These are phyloP conservation scores for Smittia aterrima DNA, from an alignment of 2,888 invertebrate species.

Conservation along the genomic window DNA sequence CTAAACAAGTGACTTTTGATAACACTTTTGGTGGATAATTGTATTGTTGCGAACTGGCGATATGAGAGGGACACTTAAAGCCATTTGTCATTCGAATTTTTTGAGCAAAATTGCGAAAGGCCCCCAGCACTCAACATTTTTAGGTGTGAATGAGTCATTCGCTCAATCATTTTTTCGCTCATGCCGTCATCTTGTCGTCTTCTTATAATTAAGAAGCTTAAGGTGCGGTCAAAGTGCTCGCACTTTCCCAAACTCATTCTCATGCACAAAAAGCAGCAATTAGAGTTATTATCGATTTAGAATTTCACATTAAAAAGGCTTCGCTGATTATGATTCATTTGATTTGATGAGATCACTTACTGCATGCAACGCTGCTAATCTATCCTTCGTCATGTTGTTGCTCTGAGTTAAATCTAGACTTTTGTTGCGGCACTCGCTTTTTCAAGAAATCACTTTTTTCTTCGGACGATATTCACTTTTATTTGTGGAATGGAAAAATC, in stretches of 20 bases:
- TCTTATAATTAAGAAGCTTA: neutral
- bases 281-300: neutral
- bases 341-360: constrained; percentile 58
- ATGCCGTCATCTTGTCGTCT: neutral
- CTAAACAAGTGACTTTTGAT: too few relatives aligned
- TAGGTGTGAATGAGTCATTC: neutral
- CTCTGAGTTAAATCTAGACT: constrained; percentile 13
- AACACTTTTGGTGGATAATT: too few relatives aligned
- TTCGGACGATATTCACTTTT: neutral
- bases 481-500: neutral
- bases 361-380: constrained; percentile 94
- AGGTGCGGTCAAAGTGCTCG: neutral
- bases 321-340: neutral
- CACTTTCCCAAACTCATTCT: neutral
- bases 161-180: neutral
- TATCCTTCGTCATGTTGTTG: constrained; percentile 88
- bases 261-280: neutral
- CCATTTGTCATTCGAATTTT: constrained; percentile 6
- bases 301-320: neutral
- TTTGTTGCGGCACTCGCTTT: constrained; percentile 31
- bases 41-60: too few relatives aligned
- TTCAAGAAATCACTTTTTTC: constrained; percentile 28
- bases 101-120: neutral
- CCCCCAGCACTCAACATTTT: neutral
- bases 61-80: neutral